Evolutionary conservation across 2,797 vertebrate species (phyloP).

Genomic region (Mallotus villosus): DNA sequence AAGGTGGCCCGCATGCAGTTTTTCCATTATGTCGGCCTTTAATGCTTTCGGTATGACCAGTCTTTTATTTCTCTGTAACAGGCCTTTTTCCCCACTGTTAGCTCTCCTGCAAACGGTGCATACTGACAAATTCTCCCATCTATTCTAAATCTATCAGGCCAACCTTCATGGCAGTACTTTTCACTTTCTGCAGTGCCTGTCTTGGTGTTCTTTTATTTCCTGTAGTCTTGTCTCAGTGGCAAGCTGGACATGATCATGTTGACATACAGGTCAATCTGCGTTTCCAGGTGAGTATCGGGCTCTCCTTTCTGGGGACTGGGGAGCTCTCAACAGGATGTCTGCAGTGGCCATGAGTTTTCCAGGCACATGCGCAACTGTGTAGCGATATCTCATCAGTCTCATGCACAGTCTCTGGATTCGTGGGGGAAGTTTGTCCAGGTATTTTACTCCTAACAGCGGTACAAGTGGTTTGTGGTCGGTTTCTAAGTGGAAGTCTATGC

Average conservation of each 20-base stretch:
- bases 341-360: constrained; percentile 17
- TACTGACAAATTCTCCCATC: not conserved
- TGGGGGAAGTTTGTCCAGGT: constrained; percentile 16
- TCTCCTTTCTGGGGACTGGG: constrained; percentile 8
- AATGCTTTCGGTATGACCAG: constrained; percentile 19
- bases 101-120: constrained; percentile 18
- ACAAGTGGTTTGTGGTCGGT: constrained; percentile 27
- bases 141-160: not conserved
- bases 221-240: constrained; percentile 8
- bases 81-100: constrained; percentile 11
- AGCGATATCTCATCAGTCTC: constrained; percentile 23
- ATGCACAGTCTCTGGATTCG: constrained; percentile 8
- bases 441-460: constrained; percentile 14
- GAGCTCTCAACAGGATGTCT: not conserved
- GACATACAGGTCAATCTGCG: constrained; percentile 11
- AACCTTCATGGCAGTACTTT: constrained; percentile 1
- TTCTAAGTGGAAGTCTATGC: constrained; percentile 18
- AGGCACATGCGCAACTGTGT: constrained; percentile 13
- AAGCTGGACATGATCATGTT: constrained; percentile 2
- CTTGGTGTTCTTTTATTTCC: constrained; percentile 15
- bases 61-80: constrained; percentile 9
- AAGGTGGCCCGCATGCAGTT: constrained; percentile 21
- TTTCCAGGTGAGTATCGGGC: not conserved
- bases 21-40: constrained; percentile 17
- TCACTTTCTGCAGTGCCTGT: not conserved